Evolutionary conservation across 2,113 vertebrate species (phyloP).

Genomic region (Actinemys pallida): DNA sequence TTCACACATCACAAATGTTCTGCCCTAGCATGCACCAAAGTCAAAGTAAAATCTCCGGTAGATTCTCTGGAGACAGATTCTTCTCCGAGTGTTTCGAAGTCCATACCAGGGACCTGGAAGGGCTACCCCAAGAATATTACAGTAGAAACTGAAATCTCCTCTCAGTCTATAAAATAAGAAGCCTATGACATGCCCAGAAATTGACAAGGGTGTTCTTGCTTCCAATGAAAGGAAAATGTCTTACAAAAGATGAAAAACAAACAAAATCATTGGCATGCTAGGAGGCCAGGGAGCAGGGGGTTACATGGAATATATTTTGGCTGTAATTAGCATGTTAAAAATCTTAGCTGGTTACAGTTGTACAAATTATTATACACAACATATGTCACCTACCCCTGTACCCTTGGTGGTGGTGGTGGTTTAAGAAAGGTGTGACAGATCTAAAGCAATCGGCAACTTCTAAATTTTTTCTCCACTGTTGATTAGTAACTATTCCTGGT

Average conservation of each 20-base stretch:
- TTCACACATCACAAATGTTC: rapidly evolving
- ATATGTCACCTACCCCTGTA: not conserved
- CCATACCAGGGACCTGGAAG: rapidly evolving
- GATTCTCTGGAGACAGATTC: not conserved
- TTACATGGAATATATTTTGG: not conserved
- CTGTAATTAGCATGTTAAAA: not conserved
- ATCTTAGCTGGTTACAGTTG: not conserved
- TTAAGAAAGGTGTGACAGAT: not conserved
- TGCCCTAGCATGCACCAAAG: not conserved
- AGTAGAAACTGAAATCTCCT: not conserved
- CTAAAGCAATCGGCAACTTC: not conserved
- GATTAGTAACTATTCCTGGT: not conserved
- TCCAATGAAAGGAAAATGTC: not conserved
- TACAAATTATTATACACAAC: rapidly evolving
- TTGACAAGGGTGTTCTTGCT: not conserved
- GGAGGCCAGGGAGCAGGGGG: not conserved
- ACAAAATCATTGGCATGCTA: not conserved
- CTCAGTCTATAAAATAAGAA: not conserved
- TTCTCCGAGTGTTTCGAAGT: not conserved
- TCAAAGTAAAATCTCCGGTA: not conserved
- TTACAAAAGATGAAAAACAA: not conserved
- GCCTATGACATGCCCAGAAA: not conserved
- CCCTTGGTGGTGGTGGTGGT: not conserved
- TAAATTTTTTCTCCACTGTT: not conserved
- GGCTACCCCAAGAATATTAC: not conserved